Evolutionary conservation across 1,140 invertebrate species (phyloP).

Genomic region (Ridgeia piscesae): DNA sequence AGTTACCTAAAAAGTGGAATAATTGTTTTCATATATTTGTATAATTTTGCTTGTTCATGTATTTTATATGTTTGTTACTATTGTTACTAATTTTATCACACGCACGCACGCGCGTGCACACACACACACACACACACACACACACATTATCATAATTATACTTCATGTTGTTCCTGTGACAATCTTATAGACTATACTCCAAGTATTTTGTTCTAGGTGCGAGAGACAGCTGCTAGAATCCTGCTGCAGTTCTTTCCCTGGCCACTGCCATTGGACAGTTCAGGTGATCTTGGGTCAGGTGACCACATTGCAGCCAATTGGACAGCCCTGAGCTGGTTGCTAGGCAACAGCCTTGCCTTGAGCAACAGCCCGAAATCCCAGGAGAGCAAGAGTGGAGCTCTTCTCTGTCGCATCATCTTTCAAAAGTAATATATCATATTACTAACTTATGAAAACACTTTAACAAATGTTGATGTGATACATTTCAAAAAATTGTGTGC

Average conservation of each 20-base stretch:
- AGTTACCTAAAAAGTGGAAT: too few species aligned
- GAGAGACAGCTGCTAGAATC: slow-evolving; percentile 54
- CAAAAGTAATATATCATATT: too few species aligned
- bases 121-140: background rate
- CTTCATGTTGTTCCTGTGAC: background rate
- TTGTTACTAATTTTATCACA: too few species aligned
- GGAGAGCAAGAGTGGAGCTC: slow-evolving; percentile 62
- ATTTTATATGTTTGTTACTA: background rate
- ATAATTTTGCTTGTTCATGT: background rate
- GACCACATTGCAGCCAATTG: background rate
- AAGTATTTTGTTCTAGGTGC: slow-evolving; percentile 48
- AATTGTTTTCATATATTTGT: too few species aligned
- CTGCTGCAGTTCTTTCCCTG: slow-evolving; percentile 55
- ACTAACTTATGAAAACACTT: too few species aligned
- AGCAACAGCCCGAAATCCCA: slow-evolving; percentile 63
- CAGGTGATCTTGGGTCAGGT: background rate
- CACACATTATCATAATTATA: background rate
- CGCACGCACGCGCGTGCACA: background rate
- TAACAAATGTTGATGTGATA: too few species aligned
- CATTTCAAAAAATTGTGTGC: too few species aligned
- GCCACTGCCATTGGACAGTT: slow-evolving; percentile 25
- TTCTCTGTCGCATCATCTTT: slow-evolving; percentile 48
- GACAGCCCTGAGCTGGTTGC: slow-evolving; percentile 40
- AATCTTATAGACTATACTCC: background rate
- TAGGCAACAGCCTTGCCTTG: slow-evolving; percentile 47